Evolutionary conservation across 2,113 vertebrate genomes (phyloP), one percentile per base, ranked within the genome.

Genomic region (Aramus guarauna): DNA sequence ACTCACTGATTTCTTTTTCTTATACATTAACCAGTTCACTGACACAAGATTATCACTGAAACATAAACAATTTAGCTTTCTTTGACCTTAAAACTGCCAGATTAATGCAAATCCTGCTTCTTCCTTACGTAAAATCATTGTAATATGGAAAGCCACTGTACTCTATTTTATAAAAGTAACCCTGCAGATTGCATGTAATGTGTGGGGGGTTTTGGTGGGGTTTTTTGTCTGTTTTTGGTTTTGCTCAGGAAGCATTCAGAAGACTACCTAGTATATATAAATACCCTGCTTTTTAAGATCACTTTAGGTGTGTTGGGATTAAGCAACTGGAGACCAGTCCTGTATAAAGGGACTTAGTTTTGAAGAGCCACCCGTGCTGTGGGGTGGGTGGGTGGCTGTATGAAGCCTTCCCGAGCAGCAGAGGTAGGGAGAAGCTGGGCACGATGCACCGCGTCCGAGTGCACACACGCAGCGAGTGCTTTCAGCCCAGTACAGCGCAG

Each of bases 381-480:
- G 27, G 48, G 26, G 11, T 41, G 48, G 26, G 11, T 41, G 48
- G 4, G 23, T 21, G 29, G 50, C 37, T 34, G 6, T 9, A 14
- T 3, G 36, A 41, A 86, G 17, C 6, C 15, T 58, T 73, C 41
- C 58, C 16, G 13, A 41, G 23, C n/a, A 5, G 18, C 34, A 43
- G 45, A 8, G 11, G 3, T 9, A 24, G 39, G 50, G 56, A 58
- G 30, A 45, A 72, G 23, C 15, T 55, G 59, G 34, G 14, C 5
- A 3, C 6, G 55, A 36, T 39, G 53, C 3, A 7, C 43, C 5
- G 0, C 0, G 1, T 34, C 41, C 4, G 6, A 29, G 36, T 4
- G 41, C 27, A 5, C 1, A 0, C 12, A 23, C 27, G 22, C 47
- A 45, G 50, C 32, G 11, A 34, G 34, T 6, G 41, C 79, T 60